These are phyloP conservation scores for Acanthococcus lagerstroemiae DNA, from an alignment of 2,888 invertebrate genomes.

Conservation along the genomic window DNA sequence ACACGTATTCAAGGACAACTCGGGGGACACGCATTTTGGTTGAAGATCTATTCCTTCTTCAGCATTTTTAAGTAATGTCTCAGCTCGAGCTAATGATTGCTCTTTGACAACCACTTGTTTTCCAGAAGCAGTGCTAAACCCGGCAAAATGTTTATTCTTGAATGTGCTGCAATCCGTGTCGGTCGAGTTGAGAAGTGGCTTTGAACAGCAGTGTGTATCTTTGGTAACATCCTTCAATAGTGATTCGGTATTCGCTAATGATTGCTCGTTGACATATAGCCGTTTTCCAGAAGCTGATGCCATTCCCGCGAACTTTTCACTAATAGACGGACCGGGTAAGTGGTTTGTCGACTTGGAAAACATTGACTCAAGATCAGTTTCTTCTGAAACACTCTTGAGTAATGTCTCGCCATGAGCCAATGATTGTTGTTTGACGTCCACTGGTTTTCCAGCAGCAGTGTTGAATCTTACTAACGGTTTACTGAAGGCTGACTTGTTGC, in stretches of 20 bases:
- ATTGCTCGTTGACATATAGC: constrained; percentile 9
- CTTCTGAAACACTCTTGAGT: no score
- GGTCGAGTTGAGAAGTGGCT: no score
- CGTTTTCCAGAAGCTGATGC: constrained; percentile 27
- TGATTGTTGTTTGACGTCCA: not conserved
- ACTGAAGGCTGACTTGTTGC: no score
- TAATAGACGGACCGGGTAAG: no score
- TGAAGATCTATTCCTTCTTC: not conserved
- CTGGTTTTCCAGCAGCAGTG: constrained; percentile 19
- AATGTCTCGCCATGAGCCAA: not conserved
- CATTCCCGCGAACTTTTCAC: no score
- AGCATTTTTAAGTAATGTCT: not conserved
- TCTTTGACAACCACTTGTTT: not conserved
- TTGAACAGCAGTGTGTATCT: no score
- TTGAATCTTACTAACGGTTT: constrained; percentile 1
- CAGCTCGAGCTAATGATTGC: not conserved
- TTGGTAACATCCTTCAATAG: no score
- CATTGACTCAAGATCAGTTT: no score
- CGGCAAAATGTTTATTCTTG: no score
- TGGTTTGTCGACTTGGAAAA: no score
- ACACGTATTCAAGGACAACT: not conserved
- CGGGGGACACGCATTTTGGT: not conserved
- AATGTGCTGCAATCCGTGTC: no score
- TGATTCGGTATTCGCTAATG: no score
- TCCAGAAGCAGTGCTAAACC: not conserved